Evolutionary conservation across 2,888 invertebrate species (phyloP), one percentile per base, ranked within the genome.

Genomic region (Epinotia bilunana): DNA sequence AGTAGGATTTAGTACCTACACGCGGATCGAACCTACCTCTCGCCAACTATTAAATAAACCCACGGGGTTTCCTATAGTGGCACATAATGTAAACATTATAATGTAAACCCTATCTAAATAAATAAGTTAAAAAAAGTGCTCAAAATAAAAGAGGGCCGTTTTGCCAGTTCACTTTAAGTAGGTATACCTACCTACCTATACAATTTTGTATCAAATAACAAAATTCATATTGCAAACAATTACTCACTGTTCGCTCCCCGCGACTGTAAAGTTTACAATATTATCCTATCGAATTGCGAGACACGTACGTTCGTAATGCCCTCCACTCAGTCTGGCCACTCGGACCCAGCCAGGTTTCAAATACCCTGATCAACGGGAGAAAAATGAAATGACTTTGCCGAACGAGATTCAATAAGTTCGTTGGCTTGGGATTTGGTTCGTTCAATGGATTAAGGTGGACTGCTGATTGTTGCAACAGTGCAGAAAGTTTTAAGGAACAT

Each of bases 251-350:
- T 23, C 28, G 33, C 28, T 65, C 18, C 53, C 28, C 28, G n/a
- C 11, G 18, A 23, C 58, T 23, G 55, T 53, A n/a, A 28, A 79
- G 83, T 85, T 84, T 87, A 87, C 86, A 90, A 88, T 89, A 90
- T 90, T 87, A 88, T 90, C 85, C 84, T 84, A 90, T 91, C 86
- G 81, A 86, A 83, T 90, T 91, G 88, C 91, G 85, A 84, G 84
- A 87, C 92, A 92, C 92, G 93, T 92, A 77, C 89, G 82, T 86
- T 82, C 86, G 89, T 92, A 91, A 92, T 90, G 90, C 88, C 84
- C 84, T 87, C 90, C 87, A 90, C 91, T 88, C 86, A 84, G 88
- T 88, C 87, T 89, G 84, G 86, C 60, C 64, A 71, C 23, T 69
- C 67, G 64, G 53, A 67, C 89, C 87, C 85, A 83, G 84, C 87